Conservation (phyloP, 2,113 vertebrate genomes). For the Cochlearius cochlearius region DNA sequence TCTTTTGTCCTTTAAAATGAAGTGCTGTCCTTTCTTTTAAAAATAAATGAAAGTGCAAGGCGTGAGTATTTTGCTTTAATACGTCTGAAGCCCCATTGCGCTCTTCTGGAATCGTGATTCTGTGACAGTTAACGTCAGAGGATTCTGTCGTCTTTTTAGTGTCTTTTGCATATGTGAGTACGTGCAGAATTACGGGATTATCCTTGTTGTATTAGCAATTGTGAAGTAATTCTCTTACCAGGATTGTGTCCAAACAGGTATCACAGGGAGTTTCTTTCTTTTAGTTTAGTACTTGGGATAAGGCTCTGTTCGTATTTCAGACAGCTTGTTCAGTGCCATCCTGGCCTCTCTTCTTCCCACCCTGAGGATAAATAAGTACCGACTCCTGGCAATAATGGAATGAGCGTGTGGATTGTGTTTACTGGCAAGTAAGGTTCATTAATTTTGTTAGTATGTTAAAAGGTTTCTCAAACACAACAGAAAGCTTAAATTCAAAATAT, state of each 20-base stretch:
- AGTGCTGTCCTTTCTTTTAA: not conserved
- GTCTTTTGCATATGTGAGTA: not conserved
- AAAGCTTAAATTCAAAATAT: not conserved
- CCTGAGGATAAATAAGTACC: constrained; percentile 16
- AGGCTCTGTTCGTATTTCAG: not conserved
- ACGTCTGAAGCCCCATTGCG: not conserved
- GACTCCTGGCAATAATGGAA: constrained; percentile 29
- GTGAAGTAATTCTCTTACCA: not conserved
- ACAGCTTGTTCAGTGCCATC: not conserved
- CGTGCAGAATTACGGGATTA: not conserved
- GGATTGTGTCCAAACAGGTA: not conserved
- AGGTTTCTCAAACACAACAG: not conserved
- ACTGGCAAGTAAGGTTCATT: constrained; percentile 60
- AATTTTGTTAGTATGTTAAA: constrained; percentile 6
- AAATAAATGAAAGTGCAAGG: not conserved
- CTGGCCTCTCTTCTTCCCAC: constrained; percentile 5
- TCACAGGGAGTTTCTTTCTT: not conserved
- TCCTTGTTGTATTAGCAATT: not conserved
- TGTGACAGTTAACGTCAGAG: not conserved
- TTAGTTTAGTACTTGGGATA: not conserved
- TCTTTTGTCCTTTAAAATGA: not conserved
- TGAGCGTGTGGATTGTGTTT: constrained; percentile 14
- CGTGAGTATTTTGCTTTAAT: not conserved
- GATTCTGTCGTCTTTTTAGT: not conserved
- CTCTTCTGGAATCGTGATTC: not conserved